Base-by-base conservation (phyloP, 2,888 invertebrate species). In the Tachina fera region DNA sequence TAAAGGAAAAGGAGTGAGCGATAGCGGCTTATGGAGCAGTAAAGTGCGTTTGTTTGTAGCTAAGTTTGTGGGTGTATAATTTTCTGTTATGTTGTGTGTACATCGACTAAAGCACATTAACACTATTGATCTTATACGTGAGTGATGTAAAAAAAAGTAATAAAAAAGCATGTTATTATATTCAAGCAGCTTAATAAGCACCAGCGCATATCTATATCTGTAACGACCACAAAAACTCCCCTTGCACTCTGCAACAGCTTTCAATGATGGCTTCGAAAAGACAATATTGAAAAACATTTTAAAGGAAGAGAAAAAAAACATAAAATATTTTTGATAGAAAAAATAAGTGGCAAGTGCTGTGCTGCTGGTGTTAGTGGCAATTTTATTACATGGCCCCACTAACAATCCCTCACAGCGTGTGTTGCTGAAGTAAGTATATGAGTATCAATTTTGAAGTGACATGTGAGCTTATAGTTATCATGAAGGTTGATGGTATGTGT, bases 111-210 rank as follows among this genome's bases (percentile, higher is more conserved):
- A 79, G 79, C 76, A 76, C 79, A 86, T 86, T 86, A 86, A 79
- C 83, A 79, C 83, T 76, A 86, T 79, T 86, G 83, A 86, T 83
- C 78, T 79, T 75, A n/a, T 79, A 83, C 79, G 83, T 83, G 83
- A 67, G 65, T 71, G 61, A 67, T 79, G 63, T 31, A 61, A 72
- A 76, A 83, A 85, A 79, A 72, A 74, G 49, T 86, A 83, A 82
- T 65, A 82, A 71, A 75, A 74, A 49, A 41, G 16, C 78, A 75
- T 78, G 82, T 79, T 65, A 81, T 84, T 84, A 81, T 67, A 53
- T 61, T 49, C 47, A 51, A 79, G 61, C 81, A 77, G 63, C 68
- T 78, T 63, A 85, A 85, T 63, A 77, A 74, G 76, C 53, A 60
- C 45, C 51, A 60, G 45, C 19, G 39, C 19, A 58, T 58, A 60